Conservation (phyloP, 2,113 vertebrate species). For the Candoia aspera region DNA sequence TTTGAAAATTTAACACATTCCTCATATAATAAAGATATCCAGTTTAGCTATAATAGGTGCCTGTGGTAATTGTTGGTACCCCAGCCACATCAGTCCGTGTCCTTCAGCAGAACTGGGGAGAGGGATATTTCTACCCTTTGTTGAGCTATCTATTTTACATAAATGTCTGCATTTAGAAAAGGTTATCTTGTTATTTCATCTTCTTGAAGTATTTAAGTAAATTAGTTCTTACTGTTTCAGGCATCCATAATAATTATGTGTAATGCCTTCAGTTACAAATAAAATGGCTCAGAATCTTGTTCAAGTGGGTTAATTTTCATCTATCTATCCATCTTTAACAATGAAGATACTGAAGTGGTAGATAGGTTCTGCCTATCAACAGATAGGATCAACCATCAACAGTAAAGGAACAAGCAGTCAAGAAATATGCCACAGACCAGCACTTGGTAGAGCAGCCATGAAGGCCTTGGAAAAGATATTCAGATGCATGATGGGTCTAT, state of each 20-base stretch:
- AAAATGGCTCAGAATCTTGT: conserved; percentile 52
- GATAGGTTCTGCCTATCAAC: too few species aligned
- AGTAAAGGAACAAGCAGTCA: background rate
- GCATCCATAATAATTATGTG: conserved; percentile 61
- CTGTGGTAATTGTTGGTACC: conserved; percentile 61
- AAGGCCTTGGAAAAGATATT: background rate
- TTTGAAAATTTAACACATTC: conserved; percentile 62
- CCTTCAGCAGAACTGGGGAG: conserved; percentile 55
- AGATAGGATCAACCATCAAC: background rate
- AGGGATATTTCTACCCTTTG: conserved; percentile 56
- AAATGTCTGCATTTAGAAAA: conserved; percentile 61
- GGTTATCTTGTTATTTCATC: conserved; percentile 48
- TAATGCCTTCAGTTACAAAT: conserved; percentile 61
- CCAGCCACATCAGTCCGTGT: conserved; percentile 52
- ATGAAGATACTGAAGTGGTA: background rate
- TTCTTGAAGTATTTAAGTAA: conserved; percentile 67
- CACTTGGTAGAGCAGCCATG: background rate
- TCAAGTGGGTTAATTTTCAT: conserved; percentile 34
- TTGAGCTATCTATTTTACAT: conserved; percentile 69
- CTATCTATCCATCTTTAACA: background rate
- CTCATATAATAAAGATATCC: conserved; percentile 52
- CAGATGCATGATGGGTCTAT: background rate
- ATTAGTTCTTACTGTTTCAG: conserved; percentile 63
- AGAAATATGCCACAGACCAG: background rate
- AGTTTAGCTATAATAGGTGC: conserved; percentile 61